Evolutionary conservation across 2,113 vertebrate species (phyloP), one percentile per base, ranked within the genome.

Genomic region (Syrrhaptes paradoxus): DNA sequence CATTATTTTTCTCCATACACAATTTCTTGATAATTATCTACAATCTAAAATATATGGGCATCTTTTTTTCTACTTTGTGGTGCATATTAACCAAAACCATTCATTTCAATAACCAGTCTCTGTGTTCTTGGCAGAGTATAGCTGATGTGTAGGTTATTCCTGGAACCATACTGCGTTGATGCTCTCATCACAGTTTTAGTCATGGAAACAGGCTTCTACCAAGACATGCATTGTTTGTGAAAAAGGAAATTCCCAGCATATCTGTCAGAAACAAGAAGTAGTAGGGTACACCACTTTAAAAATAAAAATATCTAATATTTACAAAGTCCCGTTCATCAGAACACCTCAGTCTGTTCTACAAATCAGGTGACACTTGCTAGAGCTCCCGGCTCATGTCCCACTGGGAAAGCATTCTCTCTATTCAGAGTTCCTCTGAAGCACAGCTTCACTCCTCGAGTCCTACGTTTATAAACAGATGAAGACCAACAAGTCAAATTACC

Each of bases 1-100:
- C 51, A 84, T 97, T 96, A 96, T 95, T 91, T 90, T 93, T 85
- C 78, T 95, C 93, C 76, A 89, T 72, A 93, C 90, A 95, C 85
- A 94, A 96, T 93, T 94, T 97, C 96, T 96, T 89, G 74, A 95
- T 95, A 96, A 97, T 96, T 96, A 97, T 96, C 94, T 95, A 92
- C 85, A 59, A 93, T 90, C 26, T 67, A 95, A 98, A 97, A 95
- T 90, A 96, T 24, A 97, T 46, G 73, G 73, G 87, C 83, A 95
- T 92, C 54, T 96, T 87, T 93, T 94, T 90, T 85, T 89, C 57
- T 43, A 74, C 95, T 95, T 94, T 81, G 85, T 65, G 90, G 90
- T 89, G n/a, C 81, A 59, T 72, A 89, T 95, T 96, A 97, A 95
- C 94, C 90, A 95, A 97, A 97, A 96, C 81, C 95, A 96, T 96